Percentiles rank a stretch among this genome's conserved stretches.
Conservation (phyloP, 30 jellyfish, hydroid and myxozoan species). For the Aurelia coerulea region DNA sequence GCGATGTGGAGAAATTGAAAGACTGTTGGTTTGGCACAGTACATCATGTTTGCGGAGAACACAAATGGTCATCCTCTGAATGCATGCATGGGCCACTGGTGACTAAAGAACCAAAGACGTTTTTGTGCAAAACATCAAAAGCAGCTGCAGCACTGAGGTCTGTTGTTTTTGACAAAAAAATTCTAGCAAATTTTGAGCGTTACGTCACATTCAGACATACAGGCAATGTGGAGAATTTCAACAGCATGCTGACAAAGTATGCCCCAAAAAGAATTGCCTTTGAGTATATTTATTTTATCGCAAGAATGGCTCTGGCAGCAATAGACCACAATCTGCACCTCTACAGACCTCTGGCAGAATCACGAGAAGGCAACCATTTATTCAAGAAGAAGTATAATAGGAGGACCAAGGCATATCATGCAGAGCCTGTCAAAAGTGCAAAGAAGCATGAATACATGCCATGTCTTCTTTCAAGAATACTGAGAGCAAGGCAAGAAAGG, state of each 20-base stretch:
- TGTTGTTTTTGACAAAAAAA: conserved; percentile 43
- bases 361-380: background rate
- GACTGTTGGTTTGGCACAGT: conserved; percentile 37
- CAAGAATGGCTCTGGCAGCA: conserved; percentile 18
- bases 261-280: conserved; percentile 49
- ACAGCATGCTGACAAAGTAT: conserved; percentile 42
- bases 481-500: background rate
- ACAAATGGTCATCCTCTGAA: background rate
- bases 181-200: conserved; percentile 17
- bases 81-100: conserved; percentile 28
- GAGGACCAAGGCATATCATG: conserved; percentile 15
- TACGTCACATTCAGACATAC: conserved; percentile 44
- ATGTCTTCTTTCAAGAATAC: background rate
- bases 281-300: conserved; percentile 12
- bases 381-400: conserved; percentile 17
- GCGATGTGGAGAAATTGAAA: conserved; percentile 19
- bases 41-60: conserved; percentile 34
- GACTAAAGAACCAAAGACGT: background rate
- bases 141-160: conserved; percentile 36
- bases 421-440: conserved; percentile 14
- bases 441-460: background rate
- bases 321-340: conserved; percentile 22
- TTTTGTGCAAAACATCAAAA: conserved; percentile 6
- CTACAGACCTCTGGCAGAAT: background rate
- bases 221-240: conserved; percentile 41